phyloP scores from a whole-genome alignment of 2,797 vertebrate genomes.

The Masticophis lateralis region DNA sequence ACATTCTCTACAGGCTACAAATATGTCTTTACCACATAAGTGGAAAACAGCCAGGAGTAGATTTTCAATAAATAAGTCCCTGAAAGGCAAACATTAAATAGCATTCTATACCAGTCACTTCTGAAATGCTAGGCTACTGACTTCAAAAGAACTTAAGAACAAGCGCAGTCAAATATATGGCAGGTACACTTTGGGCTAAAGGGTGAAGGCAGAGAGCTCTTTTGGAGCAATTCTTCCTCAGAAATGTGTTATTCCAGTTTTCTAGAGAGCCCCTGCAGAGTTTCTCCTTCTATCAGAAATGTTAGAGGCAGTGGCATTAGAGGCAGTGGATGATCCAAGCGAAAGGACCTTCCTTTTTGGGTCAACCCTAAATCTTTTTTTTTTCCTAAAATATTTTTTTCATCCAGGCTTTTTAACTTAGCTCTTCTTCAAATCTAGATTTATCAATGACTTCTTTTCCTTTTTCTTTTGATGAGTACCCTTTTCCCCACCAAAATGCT shows the following conservation, averaged over 20 bases:
- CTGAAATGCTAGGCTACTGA: neutral
- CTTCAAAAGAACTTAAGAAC: neutral
- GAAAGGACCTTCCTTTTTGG: neutral
- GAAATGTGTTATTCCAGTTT: neutral
- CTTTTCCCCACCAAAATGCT: neutral
- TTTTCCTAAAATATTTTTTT: neutral
- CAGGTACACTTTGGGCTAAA: neutral
- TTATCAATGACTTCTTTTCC: neutral
- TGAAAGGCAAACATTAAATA: neutral
- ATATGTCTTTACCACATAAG: neutral
- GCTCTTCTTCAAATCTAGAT: neutral
- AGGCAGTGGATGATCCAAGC: neutral
- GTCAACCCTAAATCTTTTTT: neutral
- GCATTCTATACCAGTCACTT: neutral
- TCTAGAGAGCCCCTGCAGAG: neutral
- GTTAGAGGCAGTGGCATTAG: neutral
- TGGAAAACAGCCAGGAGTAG: neutral
- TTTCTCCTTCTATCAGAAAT: neutral
- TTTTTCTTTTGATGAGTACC: neutral
- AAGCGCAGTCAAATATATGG: neutral
- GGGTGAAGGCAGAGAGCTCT: neutral
- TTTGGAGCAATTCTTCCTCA: neutral
- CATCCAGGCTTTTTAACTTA: neutral
- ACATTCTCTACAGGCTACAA: neutral
- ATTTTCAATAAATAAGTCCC: neutral